Evolutionary conservation across 2,113 vertebrate species (phyloP), one percentile per base, ranked within the genome.

Genomic region (Toxotes chatareus): DNA sequence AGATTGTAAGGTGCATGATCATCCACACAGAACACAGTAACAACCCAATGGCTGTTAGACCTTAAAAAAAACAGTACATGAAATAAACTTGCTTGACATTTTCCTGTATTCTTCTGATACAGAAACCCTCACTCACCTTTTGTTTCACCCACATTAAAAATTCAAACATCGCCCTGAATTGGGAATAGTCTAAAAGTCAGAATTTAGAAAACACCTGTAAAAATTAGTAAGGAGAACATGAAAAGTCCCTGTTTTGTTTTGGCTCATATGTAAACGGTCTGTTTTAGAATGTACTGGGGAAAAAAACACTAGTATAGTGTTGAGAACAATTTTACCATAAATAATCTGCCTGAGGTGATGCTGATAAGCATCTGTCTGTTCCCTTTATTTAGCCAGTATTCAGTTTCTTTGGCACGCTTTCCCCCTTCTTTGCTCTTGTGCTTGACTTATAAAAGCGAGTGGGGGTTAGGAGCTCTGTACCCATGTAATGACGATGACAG

Each of bases 401-500:
- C 0, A 31, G 53, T 38, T 51, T 87, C 66, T 87, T 81, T 88
- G 73, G 77, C 79, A 80, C 5, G 0, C 0, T 16, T 40, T 69
- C 84, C 83, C 57, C 75, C 78, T 79, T 65, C 4, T 81, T 56
- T 76, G 27, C 23, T 63, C 17, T 49, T 61, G 38, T 36, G 23
- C n/a, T 49, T 53, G 32, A 44, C 67, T 47, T 64, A 4, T 63
- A 4, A 49, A 21, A 36, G 32, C 17, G 73, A n/a, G 21, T 51
- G 14, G 17, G 10, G n/a, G 47, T 93, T 90, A 94, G 80, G 90
- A 93, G 14, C 87, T 91, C 78, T 93, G 88, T 85, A 89, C 77
- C 97, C 96, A 98, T 21, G 91, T 93, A 87, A 96, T 87, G 83
- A 97, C 85, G 57, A 98, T 96, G 72, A 98, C 68, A 72, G 88